Conservation (phyloP, 2,888 invertebrate genomes). For the Troides oblongomaculatus region DNA sequence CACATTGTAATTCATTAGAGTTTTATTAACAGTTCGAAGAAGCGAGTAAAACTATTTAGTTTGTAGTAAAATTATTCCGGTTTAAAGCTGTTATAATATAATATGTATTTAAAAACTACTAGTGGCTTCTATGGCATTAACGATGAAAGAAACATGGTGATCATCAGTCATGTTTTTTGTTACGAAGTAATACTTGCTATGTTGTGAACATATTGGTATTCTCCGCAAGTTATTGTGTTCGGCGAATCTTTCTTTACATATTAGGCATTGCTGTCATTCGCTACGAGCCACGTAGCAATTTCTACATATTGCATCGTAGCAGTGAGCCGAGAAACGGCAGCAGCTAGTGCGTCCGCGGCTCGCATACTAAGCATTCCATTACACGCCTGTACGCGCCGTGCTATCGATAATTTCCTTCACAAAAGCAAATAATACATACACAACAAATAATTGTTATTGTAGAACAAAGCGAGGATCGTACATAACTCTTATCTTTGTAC, state of each 20-base stretch:
- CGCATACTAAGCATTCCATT: slow-evolving; percentile 60
- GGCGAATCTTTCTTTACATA: neutral
- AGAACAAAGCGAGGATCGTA: neutral
- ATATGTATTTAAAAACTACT: neutral
- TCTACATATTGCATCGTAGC: slow-evolving; percentile 69
- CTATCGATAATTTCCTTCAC: slow-evolving; percentile 19
- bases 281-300: slow-evolving; percentile 63
- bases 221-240: slow-evolving; percentile 6
- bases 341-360: slow-evolving; percentile 51
- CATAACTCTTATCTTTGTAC: neutral
- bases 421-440: slow-evolving; percentile 2
- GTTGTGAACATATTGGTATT: slow-evolving; percentile 27
- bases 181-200: neutral
- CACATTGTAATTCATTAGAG: too few relatives aligned
- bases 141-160: neutral
- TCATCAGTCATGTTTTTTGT: neutral
- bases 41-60: neutral
- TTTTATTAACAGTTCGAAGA: neutral
- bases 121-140: neutral
- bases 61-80: neutral
- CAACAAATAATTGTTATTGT: neutral
- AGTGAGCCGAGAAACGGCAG: slow-evolving; percentile 49
- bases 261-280: slow-evolving; percentile 26
- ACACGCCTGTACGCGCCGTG: slow-evolving; percentile 18
- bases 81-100: neutral